Evolutionary conservation across 2,113 vertebrate genomes (phyloP), one percentile per base, ranked within the genome.

Genomic region (Cavia porcellus): DNA sequence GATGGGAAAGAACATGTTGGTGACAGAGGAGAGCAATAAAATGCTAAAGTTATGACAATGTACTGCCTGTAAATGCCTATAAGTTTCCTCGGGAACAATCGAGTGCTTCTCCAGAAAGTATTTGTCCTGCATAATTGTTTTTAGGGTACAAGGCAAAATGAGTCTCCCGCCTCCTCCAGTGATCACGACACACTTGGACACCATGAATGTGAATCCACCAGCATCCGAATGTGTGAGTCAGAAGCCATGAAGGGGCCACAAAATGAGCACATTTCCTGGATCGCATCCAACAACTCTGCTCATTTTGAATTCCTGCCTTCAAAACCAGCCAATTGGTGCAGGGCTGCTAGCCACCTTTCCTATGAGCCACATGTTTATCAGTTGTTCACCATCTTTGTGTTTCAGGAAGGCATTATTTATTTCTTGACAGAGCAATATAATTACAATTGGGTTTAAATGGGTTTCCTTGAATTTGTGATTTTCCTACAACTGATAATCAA

Each of bases 291-390:
- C 11, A 0, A 3, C 42, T 20, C 86, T 45, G 47, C 12, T n/a
- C 57, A 32, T 4, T 7, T 3, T 0, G 20, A 30, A 0, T 35
- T 14, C 6, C 7, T 17, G 5, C 12, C 25, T 79, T 75, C 38
- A 0, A 2, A 19, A 61, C 20, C 9, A 0, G 19, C 32, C 0
- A 0, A 1, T 6, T 35, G 20, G 3, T 1, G 7, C 24, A 22
- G 6, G 1, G 10, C 15, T 19, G 55, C n/a, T 50, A 50, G 50
- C 19, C 30, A 2, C 42, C 30, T 55, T 30, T 20, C 1, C 1
- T 15, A 5, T 6, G 15, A 82, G 35, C 70, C 1, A 14, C 10
- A 0, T 72, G 8, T 55, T 79, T 57, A 42, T 64, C 38, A 24
- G 9, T 6, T 82, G 50, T 25, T 88, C 45, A 38, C 52, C 7